Base-by-base conservation (phyloP, 2,797 vertebrate genomes). In the Sternotherus odoratus region DNA sequence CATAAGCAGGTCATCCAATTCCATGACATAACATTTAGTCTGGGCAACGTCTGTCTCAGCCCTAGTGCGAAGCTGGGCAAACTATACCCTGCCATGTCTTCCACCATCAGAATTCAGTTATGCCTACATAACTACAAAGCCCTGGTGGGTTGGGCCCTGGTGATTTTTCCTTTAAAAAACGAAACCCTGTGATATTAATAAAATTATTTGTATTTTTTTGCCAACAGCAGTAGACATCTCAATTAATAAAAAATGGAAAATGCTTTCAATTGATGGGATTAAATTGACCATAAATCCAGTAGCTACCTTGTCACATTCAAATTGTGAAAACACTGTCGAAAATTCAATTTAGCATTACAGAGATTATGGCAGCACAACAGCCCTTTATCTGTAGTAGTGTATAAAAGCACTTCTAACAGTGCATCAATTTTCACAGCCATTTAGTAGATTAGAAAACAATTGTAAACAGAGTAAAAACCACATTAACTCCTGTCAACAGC, bases 401-500 rank as follows among this genome's bases (percentile, higher is more conserved):
- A 98, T 97, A 97, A 98, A 98, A 97, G 96, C 96, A 96, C 97
- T 98, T 95, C 94, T 97, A 97, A 98, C 95, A 94, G 94, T 97
- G 97, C 98, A 97, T 98, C 98, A 98, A 97, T 98, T 98, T 98
- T 98, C 98, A 98, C 97, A 98, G 97, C 97, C 97, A 97, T 98
- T 98, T 98, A 98, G 97, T 98, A 98, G 98, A 98, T 98, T 98
- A 98, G 97, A 98, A 98, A 98, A 98, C 98, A 98, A 97, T 98
- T 98, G 98, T 98, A 98, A 98, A 97, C 98, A 97, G 97, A 90
- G 94, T 98, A 97, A 98, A 98, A 97, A 96, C 97, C 95, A 95
- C 98, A 98, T 98, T 98, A 98, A 97, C 97, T 98, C 97, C 96
- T 98, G 98, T 98, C 98, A 98, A 95, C 97, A 98, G 97, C 96